Conservation (phyloP, 2,797 vertebrate species). For the Muscicapa striata region DNA sequence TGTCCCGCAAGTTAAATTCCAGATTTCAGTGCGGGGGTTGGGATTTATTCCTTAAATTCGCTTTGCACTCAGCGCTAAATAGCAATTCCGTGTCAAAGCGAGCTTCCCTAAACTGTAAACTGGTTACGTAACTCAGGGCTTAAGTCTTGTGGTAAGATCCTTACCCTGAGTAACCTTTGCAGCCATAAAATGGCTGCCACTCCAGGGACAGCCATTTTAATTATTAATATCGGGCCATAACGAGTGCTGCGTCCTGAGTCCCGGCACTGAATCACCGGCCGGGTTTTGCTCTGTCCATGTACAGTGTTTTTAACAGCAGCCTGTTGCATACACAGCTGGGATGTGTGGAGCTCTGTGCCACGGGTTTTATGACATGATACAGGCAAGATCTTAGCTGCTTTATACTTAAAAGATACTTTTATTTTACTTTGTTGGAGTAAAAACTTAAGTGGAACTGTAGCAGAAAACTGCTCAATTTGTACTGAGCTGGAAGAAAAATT, state of each 20-base stretch:
- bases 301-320: rapidly evolving
- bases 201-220: constrained; percentile 2
- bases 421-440: rapidly evolving
- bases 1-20: rapidly evolving
- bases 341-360: rapidly evolving
- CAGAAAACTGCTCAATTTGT: rapidly evolving
- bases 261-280: rapidly evolving
- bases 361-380: rapidly evolving
- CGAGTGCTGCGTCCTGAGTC: rapidly evolving
- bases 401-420: rapidly evolving
- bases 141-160: not conserved
- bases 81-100: rapidly evolving
- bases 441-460: rapidly evolving
- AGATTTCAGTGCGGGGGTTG: not conserved
- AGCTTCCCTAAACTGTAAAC: not conserved
- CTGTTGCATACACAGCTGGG: rapidly evolving
- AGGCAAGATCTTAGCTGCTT: rapidly evolving
- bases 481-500: no score
- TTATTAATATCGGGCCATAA: not conserved
- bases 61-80: rapidly evolving
- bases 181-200: not conserved
- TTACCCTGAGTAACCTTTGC: not conserved
- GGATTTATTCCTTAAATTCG: rapidly evolving
- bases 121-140: rapidly evolving
- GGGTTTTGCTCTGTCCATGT: rapidly evolving